These are phyloP conservation scores for Podarcis siculus DNA, from an alignment of 2,797 vertebrate species.

Conservation along the genomic window DNA sequence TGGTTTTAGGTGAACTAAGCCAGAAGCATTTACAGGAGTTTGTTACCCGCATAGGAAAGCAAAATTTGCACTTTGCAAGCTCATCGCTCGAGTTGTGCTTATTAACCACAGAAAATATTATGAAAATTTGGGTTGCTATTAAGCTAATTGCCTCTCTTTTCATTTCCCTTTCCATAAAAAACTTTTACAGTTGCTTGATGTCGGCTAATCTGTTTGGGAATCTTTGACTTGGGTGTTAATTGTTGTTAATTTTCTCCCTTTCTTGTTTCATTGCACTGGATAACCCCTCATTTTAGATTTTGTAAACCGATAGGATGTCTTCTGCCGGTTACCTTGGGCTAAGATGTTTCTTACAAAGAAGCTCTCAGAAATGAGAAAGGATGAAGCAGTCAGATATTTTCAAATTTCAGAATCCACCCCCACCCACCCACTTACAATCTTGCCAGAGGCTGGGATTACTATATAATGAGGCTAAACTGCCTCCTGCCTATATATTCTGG, in stretches of 20 bases:
- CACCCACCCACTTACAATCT: not conserved
- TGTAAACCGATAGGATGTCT: not conserved
- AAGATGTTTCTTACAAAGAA: not conserved
- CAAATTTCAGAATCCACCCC: not conserved
- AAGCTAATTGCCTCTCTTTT: conserved; percentile 10
- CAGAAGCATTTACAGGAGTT: not conserved
- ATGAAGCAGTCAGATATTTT: not conserved
- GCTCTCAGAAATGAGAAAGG: not conserved
- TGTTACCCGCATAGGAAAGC: not conserved
- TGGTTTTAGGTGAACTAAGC: not conserved
- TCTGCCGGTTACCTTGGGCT: not conserved
- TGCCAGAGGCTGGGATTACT: not conserved
- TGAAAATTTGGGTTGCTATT: not conserved
- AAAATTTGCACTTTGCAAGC: not conserved
- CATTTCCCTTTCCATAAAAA: not conserved
- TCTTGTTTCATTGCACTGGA: not conserved
- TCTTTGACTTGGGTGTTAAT: not conserved
- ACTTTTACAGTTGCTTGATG: not conserved
- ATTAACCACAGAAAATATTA: not conserved
- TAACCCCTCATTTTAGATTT: not conserved
- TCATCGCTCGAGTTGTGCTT: not conserved
- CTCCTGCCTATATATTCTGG: not conserved
- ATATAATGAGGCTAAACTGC: not conserved
- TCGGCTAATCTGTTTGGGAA: not conserved
- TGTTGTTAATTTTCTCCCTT: not conserved